Evolutionary conservation across 2,888 invertebrate genomes (phyloP).

Genomic region (Spodoptera exigua): DNA sequence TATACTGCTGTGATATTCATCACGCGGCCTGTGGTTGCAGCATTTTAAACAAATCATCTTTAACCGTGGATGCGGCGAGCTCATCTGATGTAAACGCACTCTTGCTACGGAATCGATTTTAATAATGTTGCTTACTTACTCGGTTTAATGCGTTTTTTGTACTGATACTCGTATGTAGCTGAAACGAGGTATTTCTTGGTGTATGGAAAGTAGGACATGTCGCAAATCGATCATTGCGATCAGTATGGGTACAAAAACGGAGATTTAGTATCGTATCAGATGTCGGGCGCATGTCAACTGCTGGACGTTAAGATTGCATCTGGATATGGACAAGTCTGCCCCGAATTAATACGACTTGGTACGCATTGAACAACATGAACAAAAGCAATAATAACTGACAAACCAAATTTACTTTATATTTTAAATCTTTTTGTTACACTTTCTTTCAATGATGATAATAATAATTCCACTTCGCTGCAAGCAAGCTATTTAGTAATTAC

Average conservation of each 20-base stretch:
- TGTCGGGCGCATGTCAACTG: conserved; percentile 30
- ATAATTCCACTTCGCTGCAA: conserved; percentile 1
- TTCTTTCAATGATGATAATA: conserved; percentile 5
- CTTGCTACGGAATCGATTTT: conserved; percentile 51
- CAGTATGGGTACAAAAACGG: conserved; percentile 43
- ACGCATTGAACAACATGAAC: too few species aligned
- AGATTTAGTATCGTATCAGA: conserved; percentile 42
- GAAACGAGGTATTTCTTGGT: conserved; percentile 54
- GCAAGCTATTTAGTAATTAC: conserved; percentile 20
- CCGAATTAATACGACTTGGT: conserved; percentile 17
- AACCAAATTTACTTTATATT: too few species aligned
- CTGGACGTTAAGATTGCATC: conserved; percentile 36
- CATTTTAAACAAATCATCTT: conserved; percentile 89
- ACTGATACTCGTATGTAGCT: conserved; percentile 61
- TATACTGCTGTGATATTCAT: conserved; percentile 87
- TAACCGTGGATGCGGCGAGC: conserved; percentile 70
- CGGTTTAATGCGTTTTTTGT: conserved; percentile 62
- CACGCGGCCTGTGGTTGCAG: conserved; percentile 80
- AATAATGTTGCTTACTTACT: conserved; percentile 60
- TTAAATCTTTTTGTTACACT: background rate
- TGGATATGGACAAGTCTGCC: conserved; percentile 20
- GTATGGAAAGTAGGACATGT: conserved; percentile 59
- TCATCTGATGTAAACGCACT: conserved; percentile 65
- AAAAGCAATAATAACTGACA: too few species aligned
- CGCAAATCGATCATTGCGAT: conserved; percentile 49